Conservation (phyloP, 2,797 vertebrate genomes). For the Acanthurus leucopareius region DNA sequence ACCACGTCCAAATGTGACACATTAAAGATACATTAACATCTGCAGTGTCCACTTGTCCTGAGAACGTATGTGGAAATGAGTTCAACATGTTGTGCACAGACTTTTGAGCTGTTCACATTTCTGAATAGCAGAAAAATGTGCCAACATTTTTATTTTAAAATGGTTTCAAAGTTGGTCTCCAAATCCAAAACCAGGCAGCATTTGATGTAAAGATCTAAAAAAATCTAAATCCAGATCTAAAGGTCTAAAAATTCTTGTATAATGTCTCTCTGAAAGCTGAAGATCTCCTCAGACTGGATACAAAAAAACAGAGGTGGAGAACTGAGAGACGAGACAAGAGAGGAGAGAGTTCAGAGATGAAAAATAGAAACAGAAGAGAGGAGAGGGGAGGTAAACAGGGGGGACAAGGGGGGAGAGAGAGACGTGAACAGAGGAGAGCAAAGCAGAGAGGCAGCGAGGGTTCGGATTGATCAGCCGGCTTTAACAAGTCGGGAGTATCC, state of each 20-base stretch:
- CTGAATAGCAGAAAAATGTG: not conserved
- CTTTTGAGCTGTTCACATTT: not conserved
- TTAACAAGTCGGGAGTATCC: constrained; percentile 47
- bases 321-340: not conserved
- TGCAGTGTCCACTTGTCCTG: no score
- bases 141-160: constrained; percentile 6
- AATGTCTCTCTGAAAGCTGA: not conserved
- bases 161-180: constrained; percentile 5
- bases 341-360: not conserved
- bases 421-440: constrained; percentile 4
- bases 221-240: not conserved
- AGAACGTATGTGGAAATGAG: no score
- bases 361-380: constrained; percentile 1
- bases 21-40: no score
- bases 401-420: not conserved
- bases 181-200: not conserved
- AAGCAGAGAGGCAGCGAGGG: constrained; percentile 9
- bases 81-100: no score
- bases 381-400: not conserved
- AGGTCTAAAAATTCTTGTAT: not conserved
- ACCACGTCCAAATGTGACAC: no score
- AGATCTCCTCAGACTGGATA: not conserved
- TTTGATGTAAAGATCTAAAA: not conserved
- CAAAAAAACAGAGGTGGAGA: not conserved
- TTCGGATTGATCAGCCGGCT: constrained; percentile 45